Evolutionary conservation across 1,140 invertebrate genomes (phyloP).

Genomic region (Hyles vespertilio): DNA sequence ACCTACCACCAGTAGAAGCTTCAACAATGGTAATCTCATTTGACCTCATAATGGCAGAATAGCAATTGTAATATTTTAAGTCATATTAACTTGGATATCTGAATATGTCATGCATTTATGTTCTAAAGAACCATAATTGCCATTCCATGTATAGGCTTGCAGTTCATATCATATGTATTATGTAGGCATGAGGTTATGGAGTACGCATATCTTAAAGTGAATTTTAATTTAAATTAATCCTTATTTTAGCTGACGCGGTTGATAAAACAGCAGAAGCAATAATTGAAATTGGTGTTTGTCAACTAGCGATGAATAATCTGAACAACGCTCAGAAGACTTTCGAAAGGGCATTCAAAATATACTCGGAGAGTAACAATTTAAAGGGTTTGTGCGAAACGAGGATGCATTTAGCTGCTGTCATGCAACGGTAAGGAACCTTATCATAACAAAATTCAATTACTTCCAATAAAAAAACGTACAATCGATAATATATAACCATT

Average conservation of each 20-base stretch:
- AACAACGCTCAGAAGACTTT: conserved; percentile 70
- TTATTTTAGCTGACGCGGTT: conserved; percentile 52
- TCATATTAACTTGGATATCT: too few relatives aligned
- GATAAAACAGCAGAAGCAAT: conserved; percentile 67
- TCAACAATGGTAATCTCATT: too few relatives aligned
- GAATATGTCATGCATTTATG: too few relatives aligned
- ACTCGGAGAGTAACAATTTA: conserved; percentile 49
- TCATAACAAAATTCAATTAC: neutral
- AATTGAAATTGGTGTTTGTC: conserved; percentile 70
- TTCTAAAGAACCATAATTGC: too few relatives aligned
- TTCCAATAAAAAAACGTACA: neutral
- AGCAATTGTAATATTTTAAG: too few relatives aligned
- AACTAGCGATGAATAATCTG: conserved; percentile 62
- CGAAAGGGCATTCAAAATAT: conserved; percentile 62
- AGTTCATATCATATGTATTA: too few relatives aligned
- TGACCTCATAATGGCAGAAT: too few relatives aligned
- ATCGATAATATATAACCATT: too few relatives aligned
- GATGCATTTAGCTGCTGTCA: conserved; percentile 69
- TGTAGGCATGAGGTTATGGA: too few relatives aligned
- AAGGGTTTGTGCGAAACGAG: conserved; percentile 67
- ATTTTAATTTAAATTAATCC: neutral
- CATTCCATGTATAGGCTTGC: too few relatives aligned
- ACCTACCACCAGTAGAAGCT: too few relatives aligned
- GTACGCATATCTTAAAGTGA: neutral
- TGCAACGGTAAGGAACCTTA: conserved; percentile 47